Evolutionary conservation across 1,140 invertebrate genomes (phyloP).

Genomic region (Drosophila littoralis): DNA sequence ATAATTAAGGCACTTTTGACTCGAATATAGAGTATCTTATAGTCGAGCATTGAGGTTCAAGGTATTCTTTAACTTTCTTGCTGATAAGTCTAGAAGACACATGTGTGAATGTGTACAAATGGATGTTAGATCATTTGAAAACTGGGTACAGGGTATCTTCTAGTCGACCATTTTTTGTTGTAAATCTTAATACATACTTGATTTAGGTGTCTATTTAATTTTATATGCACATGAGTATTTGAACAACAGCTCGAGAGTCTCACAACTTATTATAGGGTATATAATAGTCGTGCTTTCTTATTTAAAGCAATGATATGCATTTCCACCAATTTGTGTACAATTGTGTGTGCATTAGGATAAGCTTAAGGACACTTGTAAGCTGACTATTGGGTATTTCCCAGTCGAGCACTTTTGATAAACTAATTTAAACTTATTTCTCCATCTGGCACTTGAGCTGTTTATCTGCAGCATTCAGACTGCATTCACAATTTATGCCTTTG

Average conservation of each 20-base stretch:
- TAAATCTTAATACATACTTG: no score
- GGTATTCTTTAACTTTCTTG: no score
- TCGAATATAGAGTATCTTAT: neutral
- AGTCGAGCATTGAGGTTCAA: neutral
- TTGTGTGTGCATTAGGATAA: neutral
- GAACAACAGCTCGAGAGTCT: no score
- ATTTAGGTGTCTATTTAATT: no score
- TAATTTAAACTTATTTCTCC: conserved; percentile 9
- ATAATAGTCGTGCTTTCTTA: neutral
- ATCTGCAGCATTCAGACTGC: conserved; percentile 52
- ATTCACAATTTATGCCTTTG: conserved; percentile 17
- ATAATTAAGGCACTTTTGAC: neutral
- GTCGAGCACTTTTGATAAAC: neutral
- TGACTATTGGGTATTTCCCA: neutral
- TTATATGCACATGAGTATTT: no score
- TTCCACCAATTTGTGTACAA: neutral
- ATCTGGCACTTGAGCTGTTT: conserved; percentile 62
- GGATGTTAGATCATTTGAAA: neutral
- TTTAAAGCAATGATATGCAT: neutral
- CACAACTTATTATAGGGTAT: neutral
- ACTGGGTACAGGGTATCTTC: neutral
- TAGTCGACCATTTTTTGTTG: neutral
- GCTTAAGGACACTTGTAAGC: neutral
- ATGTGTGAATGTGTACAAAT: no score
- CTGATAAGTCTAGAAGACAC: no score